A percentile compares a stretch with the other conserved stretches of the same genome.
Evolutionary conservation across 2,113 vertebrate genomes (phyloP).

Genomic region (Notothenia coriiceps): DNA sequence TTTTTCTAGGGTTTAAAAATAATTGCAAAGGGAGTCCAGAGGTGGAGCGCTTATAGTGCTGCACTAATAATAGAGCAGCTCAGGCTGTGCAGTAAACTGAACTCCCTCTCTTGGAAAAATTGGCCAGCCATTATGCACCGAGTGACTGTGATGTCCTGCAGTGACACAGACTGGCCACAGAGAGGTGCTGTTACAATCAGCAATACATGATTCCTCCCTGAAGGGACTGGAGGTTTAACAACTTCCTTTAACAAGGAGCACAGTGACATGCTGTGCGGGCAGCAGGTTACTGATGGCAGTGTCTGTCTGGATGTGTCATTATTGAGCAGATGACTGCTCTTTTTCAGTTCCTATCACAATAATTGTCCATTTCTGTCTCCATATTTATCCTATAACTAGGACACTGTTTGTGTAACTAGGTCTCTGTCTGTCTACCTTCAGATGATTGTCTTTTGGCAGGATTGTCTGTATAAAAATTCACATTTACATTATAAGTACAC

Average conservation of each 20-base stretch:
- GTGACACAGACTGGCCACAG: conserved; percentile 66
- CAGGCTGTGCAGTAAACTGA: conserved; percentile 36
- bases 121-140: conserved; percentile 19
- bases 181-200: conserved; percentile 50
- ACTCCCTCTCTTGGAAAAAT: conserved; percentile 47
- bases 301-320: conserved; percentile 39
- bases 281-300: conserved; percentile 51
- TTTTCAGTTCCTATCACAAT: conserved; percentile 29
- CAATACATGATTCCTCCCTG: conserved; percentile 31
- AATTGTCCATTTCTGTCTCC: conserved; percentile 6
- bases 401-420: conserved; percentile 20
- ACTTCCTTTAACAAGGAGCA: conserved; percentile 58
- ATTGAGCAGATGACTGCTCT: conserved; percentile 34
- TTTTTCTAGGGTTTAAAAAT: conserved; percentile 21
- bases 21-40: conserved; percentile 34
- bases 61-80: conserved; percentile 61
- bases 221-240: conserved; percentile 40
- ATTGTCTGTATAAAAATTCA: conserved; percentile 72
- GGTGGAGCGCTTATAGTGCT: conserved; percentile 41
- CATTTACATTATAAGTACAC: conserved; percentile 45
- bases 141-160: conserved; percentile 46
- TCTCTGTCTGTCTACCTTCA: conserved; percentile 25
- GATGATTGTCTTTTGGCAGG: conserved; percentile 74
- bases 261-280: conserved; percentile 47
- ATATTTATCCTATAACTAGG: conserved; percentile 7